Percentiles rank a stretch among this genome's conserved stretches.
phyloP scores from a whole-genome alignment of 2,888 invertebrate species.

The Oscheius sp. region DNA sequence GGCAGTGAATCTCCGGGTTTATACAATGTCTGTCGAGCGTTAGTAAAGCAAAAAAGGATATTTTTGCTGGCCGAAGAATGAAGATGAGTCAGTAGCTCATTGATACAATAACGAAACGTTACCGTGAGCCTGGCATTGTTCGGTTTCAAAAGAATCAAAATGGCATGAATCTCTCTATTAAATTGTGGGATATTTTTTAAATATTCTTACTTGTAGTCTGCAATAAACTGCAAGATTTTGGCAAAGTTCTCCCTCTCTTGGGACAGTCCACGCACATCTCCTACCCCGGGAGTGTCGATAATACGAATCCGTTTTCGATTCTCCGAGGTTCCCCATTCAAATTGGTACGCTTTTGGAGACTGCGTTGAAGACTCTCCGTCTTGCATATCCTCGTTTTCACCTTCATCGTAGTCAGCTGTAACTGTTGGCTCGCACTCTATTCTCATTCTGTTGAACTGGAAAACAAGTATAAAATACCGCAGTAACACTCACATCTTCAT shows the following conservation, averaged over 20 bases:
- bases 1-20: constrained; percentile 37
- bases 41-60: constrained; percentile 64
- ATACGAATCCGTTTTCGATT: constrained; percentile 19
- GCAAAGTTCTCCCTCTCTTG: constrained; percentile 28
- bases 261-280: constrained; percentile 23
- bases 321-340: constrained; percentile 6
- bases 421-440: constrained; percentile 25
- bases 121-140: constrained; percentile 46
- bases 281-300: constrained; percentile 33
- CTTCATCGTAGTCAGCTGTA: background rate
- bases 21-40: constrained; percentile 42
- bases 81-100: constrained; percentile 57
- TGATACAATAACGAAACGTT: constrained; percentile 58
- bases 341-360: constrained; percentile 16
- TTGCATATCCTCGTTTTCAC: background rate
- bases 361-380: constrained; percentile 28
- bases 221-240: constrained; percentile 20
- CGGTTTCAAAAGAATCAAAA: constrained; percentile 54
- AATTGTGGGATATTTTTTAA: background rate
- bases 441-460: constrained; percentile 26
- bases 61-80: constrained; percentile 56
- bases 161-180: constrained; percentile 45
- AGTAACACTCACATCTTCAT: constrained; percentile 12
- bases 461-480: background rate
- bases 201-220: constrained; percentile 20